Percentiles rank a stretch among this genome's conserved stretches.
Evolutionary conservation across 53 echinoderm and acorn worm genomes (phyloP).

Genomic region (Echinometra lucunter): DNA sequence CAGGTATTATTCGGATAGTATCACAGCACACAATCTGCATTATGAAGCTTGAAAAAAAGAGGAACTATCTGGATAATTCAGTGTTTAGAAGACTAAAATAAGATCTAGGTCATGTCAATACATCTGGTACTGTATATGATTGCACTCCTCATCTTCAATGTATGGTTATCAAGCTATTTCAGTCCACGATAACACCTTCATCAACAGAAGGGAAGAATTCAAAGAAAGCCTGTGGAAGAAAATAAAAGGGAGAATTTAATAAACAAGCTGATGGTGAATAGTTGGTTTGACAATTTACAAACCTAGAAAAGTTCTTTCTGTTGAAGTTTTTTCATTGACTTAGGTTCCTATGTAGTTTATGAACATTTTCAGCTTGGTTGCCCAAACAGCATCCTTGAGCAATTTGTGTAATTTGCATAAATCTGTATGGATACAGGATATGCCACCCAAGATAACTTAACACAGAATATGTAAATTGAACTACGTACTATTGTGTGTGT

Average conservation of each 20-base stretch:
- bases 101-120: neutral
- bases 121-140: neutral
- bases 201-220: constrained; percentile 85
- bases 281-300: neutral
- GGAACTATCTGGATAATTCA: neutral
- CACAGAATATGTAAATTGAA: no score
- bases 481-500: no score
- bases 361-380: no score
- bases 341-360: no score
- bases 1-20: neutral
- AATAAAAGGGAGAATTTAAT: neutral
- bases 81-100: neutral
- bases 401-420: no score
- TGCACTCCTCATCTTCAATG: neutral
- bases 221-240: constrained; percentile 81
- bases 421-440: no score
- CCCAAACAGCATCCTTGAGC: no score
- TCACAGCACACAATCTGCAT: neutral
- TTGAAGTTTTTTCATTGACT: no score
- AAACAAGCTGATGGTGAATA: neutral
- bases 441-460: no score
- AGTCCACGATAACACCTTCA: constrained; percentile 79
- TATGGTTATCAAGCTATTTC: neutral
- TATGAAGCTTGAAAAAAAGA: neutral
- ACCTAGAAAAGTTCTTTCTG: no score